Percentiles rank a stretch among this genome's conserved stretches.
phyloP scores from a whole-genome alignment of 2,797 vertebrate genomes.

The Amblyopsis hoosieri region DNA sequence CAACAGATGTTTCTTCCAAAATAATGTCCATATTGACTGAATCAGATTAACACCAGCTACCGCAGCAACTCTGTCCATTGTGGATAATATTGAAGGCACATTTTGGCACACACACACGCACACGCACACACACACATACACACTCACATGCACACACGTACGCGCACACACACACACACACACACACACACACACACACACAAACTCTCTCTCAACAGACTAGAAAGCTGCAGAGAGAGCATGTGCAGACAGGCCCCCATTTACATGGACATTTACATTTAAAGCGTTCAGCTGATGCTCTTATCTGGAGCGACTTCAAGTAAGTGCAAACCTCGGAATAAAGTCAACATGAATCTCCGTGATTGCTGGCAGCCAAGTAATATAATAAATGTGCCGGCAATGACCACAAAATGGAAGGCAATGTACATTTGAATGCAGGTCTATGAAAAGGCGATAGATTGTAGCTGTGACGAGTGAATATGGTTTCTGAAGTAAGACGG shows the following conservation, averaged over 20 bases:
- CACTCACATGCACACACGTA: neutral
- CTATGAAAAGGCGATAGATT: slow-evolving; percentile 22
- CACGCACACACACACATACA: slow-evolving; percentile 5
- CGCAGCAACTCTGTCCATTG: slow-evolving; percentile 53
- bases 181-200: slow-evolving; percentile 17
- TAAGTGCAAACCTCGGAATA: slow-evolving; percentile 20
- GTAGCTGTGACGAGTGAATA: slow-evolving; percentile 26
- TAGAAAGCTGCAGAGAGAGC: slow-evolving; percentile 10
- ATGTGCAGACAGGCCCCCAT: slow-evolving; percentile 21
- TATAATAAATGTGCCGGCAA: slow-evolving; percentile 21
- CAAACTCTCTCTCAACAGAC: slow-evolving; percentile 12
- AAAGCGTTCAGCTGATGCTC: slow-evolving; percentile 18
- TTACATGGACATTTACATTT: slow-evolving; percentile 26
- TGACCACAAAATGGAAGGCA: slow-evolving; percentile 30
- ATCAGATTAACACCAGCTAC: slow-evolving; percentile 62
- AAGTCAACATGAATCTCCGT: slow-evolving; percentile 27
- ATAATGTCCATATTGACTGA: slow-evolving; percentile 38
- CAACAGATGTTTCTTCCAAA: slow-evolving; percentile 62
- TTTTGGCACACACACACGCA: slow-evolving; percentile 13
- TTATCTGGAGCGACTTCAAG: slow-evolving; percentile 6
- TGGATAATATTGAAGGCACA: slow-evolving; percentile 46
- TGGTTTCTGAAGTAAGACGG: slow-evolving; percentile 5
- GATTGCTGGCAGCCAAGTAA: slow-evolving; percentile 26
- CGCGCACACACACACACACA: slow-evolving; percentile 4
- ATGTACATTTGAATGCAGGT: slow-evolving; percentile 30